A percentile compares a stretch with the other conserved stretches of the same genome.
phyloP scores from a whole-genome alignment of 2,888 invertebrate genomes.

The Hypomecis punctinalis region DNA sequence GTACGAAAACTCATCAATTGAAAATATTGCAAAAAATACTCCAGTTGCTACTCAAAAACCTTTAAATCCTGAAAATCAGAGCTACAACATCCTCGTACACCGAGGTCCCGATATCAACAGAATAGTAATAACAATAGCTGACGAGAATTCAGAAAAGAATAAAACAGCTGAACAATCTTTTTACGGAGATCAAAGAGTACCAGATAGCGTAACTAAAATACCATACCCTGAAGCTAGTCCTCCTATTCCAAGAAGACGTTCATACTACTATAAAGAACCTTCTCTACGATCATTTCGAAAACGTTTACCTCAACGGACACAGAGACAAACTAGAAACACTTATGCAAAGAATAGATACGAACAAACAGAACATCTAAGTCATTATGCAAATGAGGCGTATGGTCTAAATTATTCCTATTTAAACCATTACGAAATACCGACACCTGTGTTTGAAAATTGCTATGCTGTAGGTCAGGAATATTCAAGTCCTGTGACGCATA shows the following conservation, averaged over 20 bases:
- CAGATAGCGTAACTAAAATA: not conserved
- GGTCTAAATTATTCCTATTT: not conserved
- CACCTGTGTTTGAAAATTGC: not conserved
- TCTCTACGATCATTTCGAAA: constrained; percentile 4
- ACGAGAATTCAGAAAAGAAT: not conserved
- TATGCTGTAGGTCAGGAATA: not conserved
- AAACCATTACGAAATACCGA: not conserved
- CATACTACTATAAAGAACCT: constrained; percentile 7
- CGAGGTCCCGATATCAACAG: constrained; percentile 7
- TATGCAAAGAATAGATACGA: not conserved
- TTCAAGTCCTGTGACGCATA: not conserved
- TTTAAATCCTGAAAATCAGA: not conserved
- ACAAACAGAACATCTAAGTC: not conserved
- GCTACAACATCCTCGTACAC: constrained; percentile 7
- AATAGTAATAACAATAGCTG: constrained; percentile 9
- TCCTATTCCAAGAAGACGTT: constrained; percentile 5
- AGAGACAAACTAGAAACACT: constrained; percentile 6
- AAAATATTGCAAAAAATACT: not conserved
- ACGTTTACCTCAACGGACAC: not conserved
- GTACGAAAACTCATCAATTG: no score
- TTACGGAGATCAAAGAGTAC: constrained; percentile 6
- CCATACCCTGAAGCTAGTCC: not conserved
- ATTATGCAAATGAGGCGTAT: not conserved
- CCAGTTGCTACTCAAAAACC: not conserved
- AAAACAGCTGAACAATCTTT: not conserved